phyloP scores from a whole-genome alignment of 2,888 invertebrate species.

The Epistrophe eligans region DNA sequence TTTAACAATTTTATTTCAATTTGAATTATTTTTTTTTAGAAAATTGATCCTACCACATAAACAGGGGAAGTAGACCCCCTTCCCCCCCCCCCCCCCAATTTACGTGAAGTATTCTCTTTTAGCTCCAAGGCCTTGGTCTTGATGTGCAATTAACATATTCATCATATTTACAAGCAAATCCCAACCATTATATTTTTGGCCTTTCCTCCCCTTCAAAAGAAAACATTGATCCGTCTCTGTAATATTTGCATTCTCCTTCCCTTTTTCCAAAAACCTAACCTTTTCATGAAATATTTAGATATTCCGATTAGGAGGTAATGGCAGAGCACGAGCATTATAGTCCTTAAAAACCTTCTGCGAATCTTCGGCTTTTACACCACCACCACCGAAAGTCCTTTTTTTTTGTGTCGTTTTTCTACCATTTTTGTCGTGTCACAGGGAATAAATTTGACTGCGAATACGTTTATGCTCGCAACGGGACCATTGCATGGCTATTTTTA shows the following conservation, averaged over 20 bases:
- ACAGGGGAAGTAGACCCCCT: too few species aligned
- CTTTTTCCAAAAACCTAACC: not conserved
- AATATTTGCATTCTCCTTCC: not conserved
- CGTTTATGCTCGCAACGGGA: slow-evolving; percentile 70
- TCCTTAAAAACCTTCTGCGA: slow-evolving; percentile 33
- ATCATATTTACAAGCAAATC: not conserved
- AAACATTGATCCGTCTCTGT: not conserved
- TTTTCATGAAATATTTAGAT: slow-evolving; percentile 34
- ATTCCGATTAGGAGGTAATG: slow-evolving; percentile 63
- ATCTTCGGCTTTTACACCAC: slow-evolving; percentile 7
- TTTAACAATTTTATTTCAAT: too few species aligned
- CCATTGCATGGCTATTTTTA: slow-evolving; percentile 80
- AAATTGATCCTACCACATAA: too few species aligned
- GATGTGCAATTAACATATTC: too few species aligned
- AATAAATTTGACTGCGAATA: slow-evolving; percentile 72
- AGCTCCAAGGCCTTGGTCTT: too few species aligned
- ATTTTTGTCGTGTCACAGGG: slow-evolving; percentile 41
- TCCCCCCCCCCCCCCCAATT: too few species aligned
- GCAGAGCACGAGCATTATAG: slow-evolving; percentile 27
- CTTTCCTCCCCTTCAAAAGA: not conserved
- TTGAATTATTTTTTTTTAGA: too few species aligned
- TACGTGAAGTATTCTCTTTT: too few species aligned
- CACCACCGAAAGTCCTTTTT: not conserved
- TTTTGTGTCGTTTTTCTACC: not conserved
- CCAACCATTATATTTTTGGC: not conserved